Evolutionary conservation across 2,113 vertebrate species (phyloP), one percentile per base, ranked within the genome.

Genomic region (Oryzias woworae): DNA sequence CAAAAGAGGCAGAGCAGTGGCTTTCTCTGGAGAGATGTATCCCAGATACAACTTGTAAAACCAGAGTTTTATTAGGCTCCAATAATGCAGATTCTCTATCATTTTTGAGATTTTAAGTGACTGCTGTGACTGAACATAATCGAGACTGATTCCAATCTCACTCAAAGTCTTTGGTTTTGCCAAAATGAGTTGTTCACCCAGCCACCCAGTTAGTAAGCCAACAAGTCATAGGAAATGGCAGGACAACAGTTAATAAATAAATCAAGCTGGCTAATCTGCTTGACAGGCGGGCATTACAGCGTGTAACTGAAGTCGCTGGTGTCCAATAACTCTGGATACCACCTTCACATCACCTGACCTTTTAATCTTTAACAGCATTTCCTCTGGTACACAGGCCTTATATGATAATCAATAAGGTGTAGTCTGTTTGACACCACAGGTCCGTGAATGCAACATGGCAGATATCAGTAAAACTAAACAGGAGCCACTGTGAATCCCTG

Each of bases 161-260:
- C 7, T 7, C 12, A 8, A 48, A 48, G 36, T 49, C 16, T 5
- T 18, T 22, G 53, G 61, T 44, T 66, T 53, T 42, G 36, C 53
- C 56, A 62, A 66, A 41, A 45, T n/a, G 15, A 47, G 58, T 58
- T 44, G 41, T 58, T 46, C 53, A 74, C 54, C 53, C 62, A 58
- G 43, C 31, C 55, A 58, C 60, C 22, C 53, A 52, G 63, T 53
- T 52, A 68, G 49, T 77, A 49, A 59, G 62, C 65, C 73, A 75
- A 63, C 75, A 63, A 52, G 62, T 52, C 58, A 65, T 60, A 69
- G 78, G 69, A 78, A 83, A 86, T 84, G 71, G 65, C 58, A 62
- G 67, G 78, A 87, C 84, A 87, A 84, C 81, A 81, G 81, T 90
- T 90, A 83, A 91, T 92, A 84, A 91, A 93, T 91, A 88, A 92